Conservation (phyloP, 2,888 invertebrate genomes). For the Stenchaetothrips biformis region DNA sequence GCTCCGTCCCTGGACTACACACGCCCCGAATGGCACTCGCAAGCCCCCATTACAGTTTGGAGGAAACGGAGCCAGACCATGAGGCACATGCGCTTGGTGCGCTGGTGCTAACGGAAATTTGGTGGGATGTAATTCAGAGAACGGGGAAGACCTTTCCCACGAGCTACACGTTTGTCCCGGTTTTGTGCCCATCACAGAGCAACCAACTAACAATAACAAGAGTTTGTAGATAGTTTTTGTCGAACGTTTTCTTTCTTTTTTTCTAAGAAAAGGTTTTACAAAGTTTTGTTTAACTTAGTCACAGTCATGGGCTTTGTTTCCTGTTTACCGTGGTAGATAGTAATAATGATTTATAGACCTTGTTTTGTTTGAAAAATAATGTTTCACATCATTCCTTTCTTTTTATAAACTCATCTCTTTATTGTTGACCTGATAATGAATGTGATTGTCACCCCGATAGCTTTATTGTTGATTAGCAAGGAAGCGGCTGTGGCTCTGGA, state of each 20-base stretch:
- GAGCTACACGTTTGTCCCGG: no score
- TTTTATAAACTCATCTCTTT: not conserved
- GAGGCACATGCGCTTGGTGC: no score
- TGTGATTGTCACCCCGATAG: not conserved
- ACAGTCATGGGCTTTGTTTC: not conserved
- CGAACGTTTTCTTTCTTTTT: not conserved
- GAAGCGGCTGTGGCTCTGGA: not conserved
- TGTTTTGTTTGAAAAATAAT: slow-evolving; percentile 7
- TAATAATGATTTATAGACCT: not conserved
- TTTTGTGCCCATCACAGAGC: not conserved
- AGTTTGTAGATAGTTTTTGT: not conserved
- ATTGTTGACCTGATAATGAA: not conserved
- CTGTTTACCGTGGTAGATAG: not conserved
- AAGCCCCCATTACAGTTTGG: no score
- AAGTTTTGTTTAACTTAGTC: not conserved
- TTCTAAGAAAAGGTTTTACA: not conserved
- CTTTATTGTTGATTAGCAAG: not conserved
- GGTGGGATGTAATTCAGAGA: no score
- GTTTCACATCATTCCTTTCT: not conserved
- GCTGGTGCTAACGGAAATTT: no score
- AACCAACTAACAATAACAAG: not conserved
- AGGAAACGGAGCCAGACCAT: no score
- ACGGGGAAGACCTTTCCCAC: no score
- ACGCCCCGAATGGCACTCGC: no score
- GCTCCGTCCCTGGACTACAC: no score